These are phyloP conservation scores for Heterohyrax brucei DNA, from an alignment of 2,797 vertebrate genomes.

Conservation along the genomic window DNA sequence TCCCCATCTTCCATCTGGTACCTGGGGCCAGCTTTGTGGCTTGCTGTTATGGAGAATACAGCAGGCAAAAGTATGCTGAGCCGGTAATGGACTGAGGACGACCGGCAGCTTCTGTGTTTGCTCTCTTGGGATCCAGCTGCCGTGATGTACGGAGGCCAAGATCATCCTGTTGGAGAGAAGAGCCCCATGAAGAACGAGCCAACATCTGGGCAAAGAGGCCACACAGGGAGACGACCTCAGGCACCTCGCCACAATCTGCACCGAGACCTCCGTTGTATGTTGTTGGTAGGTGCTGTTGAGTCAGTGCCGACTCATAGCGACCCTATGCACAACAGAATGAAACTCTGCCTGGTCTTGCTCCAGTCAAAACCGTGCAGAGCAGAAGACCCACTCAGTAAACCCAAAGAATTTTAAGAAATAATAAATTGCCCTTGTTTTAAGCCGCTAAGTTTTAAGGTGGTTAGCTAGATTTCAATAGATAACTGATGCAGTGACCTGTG, in stretches of 20 bases:
- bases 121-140: neutral
- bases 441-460: neutral
- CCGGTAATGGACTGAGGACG: neutral
- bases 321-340: no score
- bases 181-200: neutral
- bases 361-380: no score
- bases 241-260: neutral
- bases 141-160: neutral
- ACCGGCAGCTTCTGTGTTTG: neutral
- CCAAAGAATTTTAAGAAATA: neutral
- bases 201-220: neutral
- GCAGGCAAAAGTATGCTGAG: neutral
- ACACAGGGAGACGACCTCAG: neutral
- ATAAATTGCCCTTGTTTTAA: conserved; percentile 1
- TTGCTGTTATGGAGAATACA: neutral
- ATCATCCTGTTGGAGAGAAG: neutral
- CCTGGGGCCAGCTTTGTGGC: neutral
- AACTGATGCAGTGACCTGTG: neutral
- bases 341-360: neutral
- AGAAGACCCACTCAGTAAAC: neutral
- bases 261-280: neutral
- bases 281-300: no score
- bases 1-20: rapidly evolving
- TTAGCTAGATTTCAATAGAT: conserved; percentile 17
- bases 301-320: no score